Base-by-base conservation (phyloP, 2,888 invertebrate genomes). In the Sarcophaga carnaria region DNA sequence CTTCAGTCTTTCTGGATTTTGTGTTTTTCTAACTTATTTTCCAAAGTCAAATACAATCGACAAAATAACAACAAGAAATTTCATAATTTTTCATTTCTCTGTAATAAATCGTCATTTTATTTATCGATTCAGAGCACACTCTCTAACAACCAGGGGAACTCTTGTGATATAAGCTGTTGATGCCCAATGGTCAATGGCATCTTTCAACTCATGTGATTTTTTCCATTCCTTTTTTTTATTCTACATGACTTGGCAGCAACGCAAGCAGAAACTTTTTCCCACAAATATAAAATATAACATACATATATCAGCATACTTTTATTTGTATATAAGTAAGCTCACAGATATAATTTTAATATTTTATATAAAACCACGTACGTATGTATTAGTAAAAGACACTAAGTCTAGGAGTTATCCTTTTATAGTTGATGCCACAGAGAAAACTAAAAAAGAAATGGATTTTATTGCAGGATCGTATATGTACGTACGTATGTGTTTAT, bases 61-160 rank as follows among this genome's bases (percentile, higher is more conserved):
- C 17, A 37, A 37, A 37, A 37, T 6, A 37, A 37, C 5, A 37
- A 37, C 49, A 49, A 49, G 4, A 14, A 49, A 14, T 69, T 69
- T 69, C 45, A 62, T 76, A 66, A 59, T 66, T 27, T 54, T 14
- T 12, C 60, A 78, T 59, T 12, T 60, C 45, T 60, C 17, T 69
- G n/a, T 45, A 83, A 74, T 66, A 75, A 75, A 75, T 81, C 49
- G 62, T 75, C 22, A 54, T 81, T 22, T 62, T 72, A 72, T 70
- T 85, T 81, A 74, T 74, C 62, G 77, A 80, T 85, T 81, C 85
- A 77, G 59, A 22, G 45, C 74, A 85, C 78, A 78, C 69, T 49
- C 63, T 27, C 64, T 49, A 70, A 49, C 12, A 4, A 59, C 47
- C 25, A 14, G 60, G 37, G 49, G 5, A 60, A 60, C 2, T 45